Evolutionary conservation across 2,797 vertebrate species (phyloP).

Genomic region (Chlorospingus flavigularis): DNA sequence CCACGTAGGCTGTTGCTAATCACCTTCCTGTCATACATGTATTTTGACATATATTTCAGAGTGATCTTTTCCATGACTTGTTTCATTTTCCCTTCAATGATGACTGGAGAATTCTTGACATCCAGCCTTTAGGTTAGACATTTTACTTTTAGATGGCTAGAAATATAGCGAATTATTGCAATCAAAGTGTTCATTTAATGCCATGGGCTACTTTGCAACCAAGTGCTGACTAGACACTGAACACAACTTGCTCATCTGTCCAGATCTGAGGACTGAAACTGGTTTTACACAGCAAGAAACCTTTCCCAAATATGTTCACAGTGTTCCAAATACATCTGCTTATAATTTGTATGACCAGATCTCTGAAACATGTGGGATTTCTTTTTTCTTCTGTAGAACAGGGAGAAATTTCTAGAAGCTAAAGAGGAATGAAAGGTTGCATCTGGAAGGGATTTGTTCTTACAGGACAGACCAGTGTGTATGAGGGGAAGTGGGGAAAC

Average conservation of each 20-base stretch:
- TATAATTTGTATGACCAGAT: neutral
- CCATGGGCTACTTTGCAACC: neutral
- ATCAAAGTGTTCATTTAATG: neutral
- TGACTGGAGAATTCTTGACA: neutral
- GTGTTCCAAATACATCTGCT: neutral
- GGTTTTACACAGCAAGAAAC: neutral
- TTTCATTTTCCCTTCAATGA: neutral
- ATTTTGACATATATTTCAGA: neutral
- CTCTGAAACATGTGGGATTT: neutral
- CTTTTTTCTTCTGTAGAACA: neutral
- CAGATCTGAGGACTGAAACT: neutral
- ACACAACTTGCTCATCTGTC: neutral
- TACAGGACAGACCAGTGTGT: neutral
- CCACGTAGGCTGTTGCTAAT: rapidly evolving
- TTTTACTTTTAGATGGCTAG: neutral
- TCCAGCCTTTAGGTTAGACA: neutral
- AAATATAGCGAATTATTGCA: neutral
- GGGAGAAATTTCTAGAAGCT: neutral
- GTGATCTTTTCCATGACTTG: neutral
- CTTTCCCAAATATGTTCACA: neutral
- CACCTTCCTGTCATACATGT: neutral
- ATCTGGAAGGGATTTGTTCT: neutral
- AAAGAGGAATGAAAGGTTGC: neutral
- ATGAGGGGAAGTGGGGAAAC: neutral
- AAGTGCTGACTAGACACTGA: neutral